Evolutionary conservation across 2,888 invertebrate genomes (phyloP).

Genomic region (Agonopterix alstromeriana): DNA sequence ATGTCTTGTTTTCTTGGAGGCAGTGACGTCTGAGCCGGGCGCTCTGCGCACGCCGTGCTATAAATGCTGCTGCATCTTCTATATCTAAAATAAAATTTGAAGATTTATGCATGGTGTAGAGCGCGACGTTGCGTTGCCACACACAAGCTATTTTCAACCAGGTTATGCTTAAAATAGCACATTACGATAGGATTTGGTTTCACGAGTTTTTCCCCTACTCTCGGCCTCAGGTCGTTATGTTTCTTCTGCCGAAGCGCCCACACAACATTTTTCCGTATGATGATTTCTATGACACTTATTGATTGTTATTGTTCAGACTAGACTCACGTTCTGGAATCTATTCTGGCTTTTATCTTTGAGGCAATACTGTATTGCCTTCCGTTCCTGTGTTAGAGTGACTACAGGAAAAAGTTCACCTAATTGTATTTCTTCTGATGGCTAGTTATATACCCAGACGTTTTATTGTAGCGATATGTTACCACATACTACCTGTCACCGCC

Average conservation of each 20-base stretch:
- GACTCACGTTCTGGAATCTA: constrained; percentile 9
- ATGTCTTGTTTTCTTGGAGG: constrained; percentile 20
- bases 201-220: constrained; percentile 72
- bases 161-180: constrained; percentile 75
- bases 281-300: constrained; percentile 49
- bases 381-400: too few relatives aligned
- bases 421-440: too few relatives aligned
- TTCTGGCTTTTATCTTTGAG: constrained; percentile 5
- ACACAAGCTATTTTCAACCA: constrained; percentile 71
- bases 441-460: too few relatives aligned
- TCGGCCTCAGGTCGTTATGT: constrained; percentile 50
- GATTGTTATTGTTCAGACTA: constrained; percentile 16
- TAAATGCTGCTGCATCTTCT: constrained; percentile 55
- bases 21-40: constrained; percentile 25
- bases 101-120: constrained; percentile 69
- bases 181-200: constrained; percentile 77
- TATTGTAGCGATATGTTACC: constrained; percentile 1
- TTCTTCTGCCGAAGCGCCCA: constrained; percentile 35
- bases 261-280: constrained; percentile 49
- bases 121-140: constrained; percentile 71
- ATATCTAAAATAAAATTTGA: constrained; percentile 68
- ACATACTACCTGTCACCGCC: constrained; percentile 22
- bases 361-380: too few relatives aligned
- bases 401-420: too few relatives aligned
- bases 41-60: constrained; percentile 21